Evolutionary conservation across 2,888 invertebrate species (phyloP).

Genomic region (Orthosia gracilis): DNA sequence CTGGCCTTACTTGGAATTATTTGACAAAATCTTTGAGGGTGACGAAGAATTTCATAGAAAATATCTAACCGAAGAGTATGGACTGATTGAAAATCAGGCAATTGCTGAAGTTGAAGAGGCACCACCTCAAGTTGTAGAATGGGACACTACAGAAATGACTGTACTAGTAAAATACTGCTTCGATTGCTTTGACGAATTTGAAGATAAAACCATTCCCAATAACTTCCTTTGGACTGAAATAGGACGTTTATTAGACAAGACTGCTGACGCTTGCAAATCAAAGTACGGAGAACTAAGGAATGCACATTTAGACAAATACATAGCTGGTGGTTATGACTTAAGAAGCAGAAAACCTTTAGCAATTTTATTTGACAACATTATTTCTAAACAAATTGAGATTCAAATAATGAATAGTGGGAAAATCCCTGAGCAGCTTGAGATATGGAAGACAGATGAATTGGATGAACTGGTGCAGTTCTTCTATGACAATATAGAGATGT

Average conservation of each 20-base stretch:
- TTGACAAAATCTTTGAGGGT: conserved; percentile 82
- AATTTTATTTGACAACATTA: conserved; percentile 84
- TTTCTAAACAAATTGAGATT: conserved; percentile 78
- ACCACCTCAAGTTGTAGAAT: conserved; percentile 62
- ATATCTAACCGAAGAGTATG: conserved; percentile 62
- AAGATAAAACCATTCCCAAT: conserved; percentile 84
- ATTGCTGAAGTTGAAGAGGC: conserved; percentile 37
- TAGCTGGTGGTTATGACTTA: conserved; percentile 76
- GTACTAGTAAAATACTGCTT: conserved; percentile 85
- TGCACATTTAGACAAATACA: conserved; percentile 77
- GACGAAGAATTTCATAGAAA: conserved; percentile 81
- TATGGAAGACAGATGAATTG: conserved; percentile 75
- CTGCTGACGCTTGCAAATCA: conserved; percentile 77
- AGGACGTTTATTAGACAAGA: conserved; percentile 81
- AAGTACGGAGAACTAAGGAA: conserved; percentile 78
- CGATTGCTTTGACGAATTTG: conserved; percentile 86
- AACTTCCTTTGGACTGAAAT: conserved; percentile 87
- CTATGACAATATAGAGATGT: conserved; percentile 81
- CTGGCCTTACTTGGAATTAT: conserved; percentile 85
- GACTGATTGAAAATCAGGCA: conserved; percentile 33
- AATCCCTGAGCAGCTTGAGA: conserved; percentile 54
- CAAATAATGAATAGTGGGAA: conserved; percentile 65
- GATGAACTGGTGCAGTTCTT: conserved; percentile 83
- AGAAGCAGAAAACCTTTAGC: conserved; percentile 76
- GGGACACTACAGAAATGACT: conserved; percentile 81